Conservation (phyloP, 2,113 vertebrate species). For the Oreochromis aureus region DNA sequence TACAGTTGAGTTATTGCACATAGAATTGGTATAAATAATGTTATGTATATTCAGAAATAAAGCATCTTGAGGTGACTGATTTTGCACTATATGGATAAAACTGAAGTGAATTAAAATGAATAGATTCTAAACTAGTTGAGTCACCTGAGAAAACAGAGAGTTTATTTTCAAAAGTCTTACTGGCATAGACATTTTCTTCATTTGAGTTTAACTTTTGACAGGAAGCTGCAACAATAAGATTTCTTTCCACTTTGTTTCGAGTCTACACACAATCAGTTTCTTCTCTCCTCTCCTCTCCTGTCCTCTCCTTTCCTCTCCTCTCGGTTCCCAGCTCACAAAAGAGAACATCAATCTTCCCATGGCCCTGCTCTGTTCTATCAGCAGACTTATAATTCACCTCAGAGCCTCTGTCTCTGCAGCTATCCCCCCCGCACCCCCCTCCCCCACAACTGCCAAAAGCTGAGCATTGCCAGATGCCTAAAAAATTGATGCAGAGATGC, state of each 20-base stretch:
- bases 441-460: slow-evolving; percentile 40
- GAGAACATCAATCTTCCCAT: slow-evolving; percentile 58
- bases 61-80: neutral
- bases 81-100: neutral
- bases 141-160: neutral
- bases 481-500: slow-evolving; percentile 63
- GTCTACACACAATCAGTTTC: neutral
- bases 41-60: neutral
- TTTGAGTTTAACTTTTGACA: neutral
- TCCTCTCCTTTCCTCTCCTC: neutral
- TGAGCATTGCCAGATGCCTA: slow-evolving; percentile 45
- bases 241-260: neutral
- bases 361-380: slow-evolving; percentile 49
- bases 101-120: neutral
- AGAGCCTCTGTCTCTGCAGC: slow-evolving; percentile 49
- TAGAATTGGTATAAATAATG: too few relatives aligned
- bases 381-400: slow-evolving; percentile 64
- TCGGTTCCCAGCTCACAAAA: slow-evolving; percentile 29
- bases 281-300: neutral
- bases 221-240: neutral
- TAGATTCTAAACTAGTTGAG: neutral
- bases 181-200: neutral
- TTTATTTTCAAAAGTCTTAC: neutral
- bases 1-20: too few relatives aligned
- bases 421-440: neutral